Percentiles rank a stretch among this genome's conserved stretches.
Conservation (phyloP, 2,113 vertebrate genomes). For the Coryphaenoides rupestris region DNA sequence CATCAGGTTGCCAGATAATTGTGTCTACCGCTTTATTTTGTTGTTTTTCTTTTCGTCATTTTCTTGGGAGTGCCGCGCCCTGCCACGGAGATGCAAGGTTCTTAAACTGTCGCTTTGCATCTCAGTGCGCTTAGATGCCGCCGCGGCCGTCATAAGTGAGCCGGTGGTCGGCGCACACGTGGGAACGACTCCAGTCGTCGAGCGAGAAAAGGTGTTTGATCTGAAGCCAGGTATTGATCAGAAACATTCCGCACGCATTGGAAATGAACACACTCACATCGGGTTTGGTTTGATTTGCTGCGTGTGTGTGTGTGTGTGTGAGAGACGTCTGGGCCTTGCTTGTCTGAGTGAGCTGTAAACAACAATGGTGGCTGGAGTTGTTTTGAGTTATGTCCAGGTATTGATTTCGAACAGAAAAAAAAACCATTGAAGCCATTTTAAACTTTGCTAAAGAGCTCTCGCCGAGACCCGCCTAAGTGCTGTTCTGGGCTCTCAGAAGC, state of each 20-base stretch:
- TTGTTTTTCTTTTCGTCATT: slow-evolving; percentile 50
- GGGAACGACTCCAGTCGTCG: slow-evolving; percentile 60
- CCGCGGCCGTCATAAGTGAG: slow-evolving; percentile 44
- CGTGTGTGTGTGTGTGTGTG: too few species aligned
- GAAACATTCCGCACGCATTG: slow-evolving; percentile 58
- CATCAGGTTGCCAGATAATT: too few species aligned
- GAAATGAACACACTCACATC: slow-evolving; percentile 27
- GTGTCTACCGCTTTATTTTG: background rate
- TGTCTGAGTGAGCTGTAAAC: slow-evolving; percentile 31
- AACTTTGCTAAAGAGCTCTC: slow-evolving; percentile 63
- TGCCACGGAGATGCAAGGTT: slow-evolving; percentile 43
- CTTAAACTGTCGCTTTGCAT: slow-evolving; percentile 72
- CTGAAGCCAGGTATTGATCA: slow-evolving; percentile 69
- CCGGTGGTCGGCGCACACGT: slow-evolving; percentile 62
- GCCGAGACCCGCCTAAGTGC: slow-evolving; percentile 50
- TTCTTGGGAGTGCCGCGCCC: background rate
- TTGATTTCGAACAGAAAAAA: too few species aligned
- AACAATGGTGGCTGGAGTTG: slow-evolving; percentile 52
- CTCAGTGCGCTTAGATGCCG: slow-evolving; percentile 65
- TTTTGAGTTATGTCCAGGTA: slow-evolving; percentile 64
- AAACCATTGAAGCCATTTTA: slow-evolving; percentile 54
- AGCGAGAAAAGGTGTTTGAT: slow-evolving; percentile 64
- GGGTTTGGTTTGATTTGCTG: too few species aligned
- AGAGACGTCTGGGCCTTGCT: background rate
- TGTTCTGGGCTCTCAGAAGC: slow-evolving; percentile 46